Evolutionary conservation across 2,888 invertebrate species (phyloP).

Genomic region (Silvanus unidentatus): DNA sequence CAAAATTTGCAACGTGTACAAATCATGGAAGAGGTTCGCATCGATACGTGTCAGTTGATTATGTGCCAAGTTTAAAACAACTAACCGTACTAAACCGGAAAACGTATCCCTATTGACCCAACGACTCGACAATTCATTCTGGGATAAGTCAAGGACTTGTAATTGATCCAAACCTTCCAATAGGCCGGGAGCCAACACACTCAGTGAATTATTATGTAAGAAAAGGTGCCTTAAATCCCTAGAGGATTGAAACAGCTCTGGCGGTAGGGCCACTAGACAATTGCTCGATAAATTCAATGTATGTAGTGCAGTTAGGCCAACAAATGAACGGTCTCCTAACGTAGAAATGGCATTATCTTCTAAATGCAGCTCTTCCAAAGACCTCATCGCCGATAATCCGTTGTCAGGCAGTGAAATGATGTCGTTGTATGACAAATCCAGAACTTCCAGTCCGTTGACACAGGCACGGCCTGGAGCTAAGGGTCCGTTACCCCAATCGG

Average conservation of each 20-base stretch:
- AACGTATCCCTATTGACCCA: conserved; percentile 76
- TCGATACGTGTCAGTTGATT: conserved; percentile 69
- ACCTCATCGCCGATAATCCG: conserved; percentile 63
- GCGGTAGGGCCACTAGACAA: conserved; percentile 68
- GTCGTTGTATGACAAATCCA: conserved; percentile 72
- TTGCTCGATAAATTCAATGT: conserved; percentile 76
- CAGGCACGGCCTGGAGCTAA: conserved; percentile 57
- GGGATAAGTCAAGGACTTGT: conserved; percentile 66
- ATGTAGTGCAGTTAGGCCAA: conserved; percentile 62
- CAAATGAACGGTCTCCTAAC: conserved; percentile 68
- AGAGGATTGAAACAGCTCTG: conserved; percentile 70
- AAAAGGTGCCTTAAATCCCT: conserved; percentile 66
- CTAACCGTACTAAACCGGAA: conserved; percentile 64
- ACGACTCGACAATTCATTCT: conserved; percentile 68
- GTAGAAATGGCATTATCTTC: conserved; percentile 72
- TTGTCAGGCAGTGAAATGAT: conserved; percentile 65
- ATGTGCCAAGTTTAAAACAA: conserved; percentile 67
- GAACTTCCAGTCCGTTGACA: conserved; percentile 60
- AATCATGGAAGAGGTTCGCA: conserved; percentile 64
- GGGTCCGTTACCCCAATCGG: conserved; percentile 65
- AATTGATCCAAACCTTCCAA: conserved; percentile 68
- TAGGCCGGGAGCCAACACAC: conserved; percentile 68
- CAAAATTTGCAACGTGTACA: conserved; percentile 68
- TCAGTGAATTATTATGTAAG: conserved; percentile 70
- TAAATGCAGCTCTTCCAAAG: conserved; percentile 63